Base-by-base conservation (phyloP, 2,888 invertebrate genomes). In the Limnephilus auricula region DNA sequence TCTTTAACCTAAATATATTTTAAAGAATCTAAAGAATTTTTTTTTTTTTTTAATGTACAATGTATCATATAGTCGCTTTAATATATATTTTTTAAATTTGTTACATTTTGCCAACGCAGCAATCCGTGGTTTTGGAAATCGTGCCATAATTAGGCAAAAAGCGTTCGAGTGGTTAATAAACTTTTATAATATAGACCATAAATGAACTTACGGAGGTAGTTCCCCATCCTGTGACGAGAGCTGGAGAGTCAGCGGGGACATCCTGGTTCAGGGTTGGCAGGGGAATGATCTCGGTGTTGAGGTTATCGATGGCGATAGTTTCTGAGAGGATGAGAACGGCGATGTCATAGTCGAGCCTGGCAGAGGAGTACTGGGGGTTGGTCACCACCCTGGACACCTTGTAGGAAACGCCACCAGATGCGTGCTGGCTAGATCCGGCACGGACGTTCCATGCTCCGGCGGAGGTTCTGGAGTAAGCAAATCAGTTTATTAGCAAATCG, bases 321-420 rank as follows among this genome's bases (percentile, higher is more conserved):
- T 45, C 40, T 31, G 89, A n/a, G 40, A 92, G 50, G 85, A 79
- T 31, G 37, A 90, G 80, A 18, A 90, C 25, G 80, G 89, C 65
- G 50, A 92, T 80, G 65, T 92, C 92, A 79, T 90, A 92, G 37
- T 92, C 92, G 40, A 90, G 89, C 88, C 82, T 92, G 65, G 82
- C 95, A 0, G 91, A 79, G 18, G 94, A 94, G 93, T 95, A 96
- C 0, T 88, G 80, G 79, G 94, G 94, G 78, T 96, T 95, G 0
- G 94, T n/a, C 13, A 94, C 93, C 1, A 95, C 90, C 65, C 92
- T 93, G 5, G 94, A 94, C 18, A 95, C 93, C 0, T 94, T 94
- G 91, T 95, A 95, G 2, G 93, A 91, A 65, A 93, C 94, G 2
- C 96, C 96, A 6, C 95, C 95, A n/a, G 94, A 93, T 10, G 94